Base-by-base conservation (phyloP, 2,113 vertebrate species). In the Dolichallabes microphthalmus region DNA sequence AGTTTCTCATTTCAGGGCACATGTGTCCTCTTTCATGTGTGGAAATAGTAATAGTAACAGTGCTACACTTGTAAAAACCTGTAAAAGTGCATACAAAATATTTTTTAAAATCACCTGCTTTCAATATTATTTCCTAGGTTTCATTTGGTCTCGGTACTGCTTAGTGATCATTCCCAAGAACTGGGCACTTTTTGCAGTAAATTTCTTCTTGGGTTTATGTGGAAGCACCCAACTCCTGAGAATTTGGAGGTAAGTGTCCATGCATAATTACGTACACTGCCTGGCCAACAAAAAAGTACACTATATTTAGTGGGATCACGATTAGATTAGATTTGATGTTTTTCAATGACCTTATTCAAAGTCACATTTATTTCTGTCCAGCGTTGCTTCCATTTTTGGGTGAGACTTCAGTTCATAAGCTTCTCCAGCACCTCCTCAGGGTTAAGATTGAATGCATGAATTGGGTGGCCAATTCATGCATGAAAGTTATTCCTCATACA, bases 71-170 rank as follows among this genome's bases (percentile, higher is more conserved):
- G 58, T 79, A 52, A 20, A 35, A 68, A 53, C 15, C 9, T 55
- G 15, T 32, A 2, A 52, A 50, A 8, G 52, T 55, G 13, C 64
- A 25, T 55, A 19, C 52, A 22, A 20, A 69, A 64, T 15, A 63
- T 35, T 4, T 4, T 50, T 17, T 35, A 45, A n/a, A 6, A n/a
- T 50, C 8, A 52, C 12, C 32, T 68, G n/a, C 39, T 11, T 15
- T 27, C 52, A 50, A 63, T 27, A 10, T 78, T 58, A 27, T 32
- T 20, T 78, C 82, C 12, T 92, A 97, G 96, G 96, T 5, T 91
- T 97, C 32, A 95, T 97, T 91, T 97, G 96, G 96, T 97, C 96
- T 78, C 93, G 96, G 83, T 97, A 97, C 90, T 97, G 96, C 57
- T 93, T 97, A 87, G 96, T 97, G 87, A 97, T 97, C 92, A 95